Evolutionary conservation across 2,888 invertebrate species (phyloP).

Genomic region (Amphipoea lucens): DNA sequence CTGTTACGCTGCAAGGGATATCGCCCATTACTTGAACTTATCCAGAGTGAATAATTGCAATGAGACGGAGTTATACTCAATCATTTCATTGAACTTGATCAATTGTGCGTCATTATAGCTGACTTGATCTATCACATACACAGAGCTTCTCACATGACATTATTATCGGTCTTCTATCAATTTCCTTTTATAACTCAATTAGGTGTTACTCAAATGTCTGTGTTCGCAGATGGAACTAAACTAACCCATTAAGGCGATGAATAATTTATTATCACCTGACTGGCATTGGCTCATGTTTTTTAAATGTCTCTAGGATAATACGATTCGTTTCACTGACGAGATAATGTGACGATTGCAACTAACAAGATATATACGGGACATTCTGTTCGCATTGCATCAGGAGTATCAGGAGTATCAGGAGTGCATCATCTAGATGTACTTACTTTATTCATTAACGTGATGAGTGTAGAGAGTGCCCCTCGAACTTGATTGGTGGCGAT

Average conservation of each 20-base stretch:
- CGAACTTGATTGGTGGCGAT: slow-evolving; percentile 91
- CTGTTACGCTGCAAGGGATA: slow-evolving; percentile 65
- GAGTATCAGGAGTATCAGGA: too few species aligned
- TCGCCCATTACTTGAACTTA: slow-evolving; percentile 66
- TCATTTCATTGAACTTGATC: slow-evolving; percentile 63
- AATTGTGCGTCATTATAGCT: slow-evolving; percentile 37
- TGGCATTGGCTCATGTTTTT: slow-evolving; percentile 62
- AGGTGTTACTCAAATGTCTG: slow-evolving; percentile 19
- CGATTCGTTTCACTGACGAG: slow-evolving; percentile 36
- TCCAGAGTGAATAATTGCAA: slow-evolving; percentile 67
- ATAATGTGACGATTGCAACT: slow-evolving; percentile 26
- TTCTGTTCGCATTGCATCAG: slow-evolving; percentile 18
- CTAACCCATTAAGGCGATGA: slow-evolving; percentile 57
- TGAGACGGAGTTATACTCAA: slow-evolving; percentile 51
- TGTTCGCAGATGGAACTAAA: slow-evolving; percentile 39
- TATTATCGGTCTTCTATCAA: slow-evolving; percentile 5
- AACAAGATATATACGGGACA: slow-evolving; percentile 9
- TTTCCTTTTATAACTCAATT: slow-evolving; percentile 26
- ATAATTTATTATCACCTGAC: slow-evolving; percentile 67
- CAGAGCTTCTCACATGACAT: slow-evolving; percentile 26
- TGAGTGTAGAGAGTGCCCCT: slow-evolving; percentile 91
- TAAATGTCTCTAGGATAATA: slow-evolving; percentile 59
- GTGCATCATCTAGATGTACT: slow-evolving; percentile 65
- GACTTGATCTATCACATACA: slow-evolving; percentile 48
- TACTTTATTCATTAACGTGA: slow-evolving; percentile 90